These are phyloP conservation scores for Ibycter americanus DNA, from an alignment of 2,797 vertebrate species.

Conservation along the genomic window DNA sequence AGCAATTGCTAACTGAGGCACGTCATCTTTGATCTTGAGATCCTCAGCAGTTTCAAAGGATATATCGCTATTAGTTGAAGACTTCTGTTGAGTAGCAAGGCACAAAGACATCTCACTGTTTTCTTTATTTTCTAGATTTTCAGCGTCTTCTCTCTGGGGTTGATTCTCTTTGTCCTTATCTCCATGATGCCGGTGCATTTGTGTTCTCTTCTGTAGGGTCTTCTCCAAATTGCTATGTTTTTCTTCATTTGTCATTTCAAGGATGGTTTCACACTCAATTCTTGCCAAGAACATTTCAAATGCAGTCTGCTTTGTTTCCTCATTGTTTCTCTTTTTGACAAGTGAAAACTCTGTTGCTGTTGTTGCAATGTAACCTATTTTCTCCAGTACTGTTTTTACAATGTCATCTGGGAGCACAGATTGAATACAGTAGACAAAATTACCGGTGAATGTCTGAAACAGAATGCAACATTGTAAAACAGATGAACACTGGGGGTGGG, in stretches of 20 bases:
- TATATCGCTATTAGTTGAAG: neutral
- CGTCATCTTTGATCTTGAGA: neutral
- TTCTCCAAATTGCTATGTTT: slow-evolving; percentile 34
- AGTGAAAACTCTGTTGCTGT: slow-evolving; percentile 79
- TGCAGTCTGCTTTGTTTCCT: slow-evolving; percentile 74
- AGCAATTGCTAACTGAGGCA: neutral
- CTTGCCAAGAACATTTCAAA: slow-evolving; percentile 87
- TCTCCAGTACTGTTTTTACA: slow-evolving; percentile 77
- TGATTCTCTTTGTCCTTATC: neutral
- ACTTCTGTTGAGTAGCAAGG: neutral
- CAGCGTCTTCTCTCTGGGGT: neutral
- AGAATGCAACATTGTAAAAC: neutral
- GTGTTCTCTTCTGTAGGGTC: slow-evolving; percentile 48
- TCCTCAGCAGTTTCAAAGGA: neutral
- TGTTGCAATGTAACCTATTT: slow-evolving; percentile 82
- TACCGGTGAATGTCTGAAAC: slow-evolving; percentile 85
- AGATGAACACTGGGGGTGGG: neutral
- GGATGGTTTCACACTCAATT: slow-evolving; percentile 76
- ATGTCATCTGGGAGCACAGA: slow-evolving; percentile 76
- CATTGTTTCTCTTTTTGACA: slow-evolving; percentile 63
- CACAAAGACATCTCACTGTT: neutral
- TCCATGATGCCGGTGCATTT: neutral
- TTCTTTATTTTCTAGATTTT: neutral
- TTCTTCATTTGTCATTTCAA: slow-evolving; percentile 72
- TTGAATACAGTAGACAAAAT: slow-evolving; percentile 84